A percentile compares a stretch with the other conserved stretches of the same genome.
Evolutionary conservation across 2,888 invertebrate species (phyloP).

Genomic region (Megastigmus dorsalis): DNA sequence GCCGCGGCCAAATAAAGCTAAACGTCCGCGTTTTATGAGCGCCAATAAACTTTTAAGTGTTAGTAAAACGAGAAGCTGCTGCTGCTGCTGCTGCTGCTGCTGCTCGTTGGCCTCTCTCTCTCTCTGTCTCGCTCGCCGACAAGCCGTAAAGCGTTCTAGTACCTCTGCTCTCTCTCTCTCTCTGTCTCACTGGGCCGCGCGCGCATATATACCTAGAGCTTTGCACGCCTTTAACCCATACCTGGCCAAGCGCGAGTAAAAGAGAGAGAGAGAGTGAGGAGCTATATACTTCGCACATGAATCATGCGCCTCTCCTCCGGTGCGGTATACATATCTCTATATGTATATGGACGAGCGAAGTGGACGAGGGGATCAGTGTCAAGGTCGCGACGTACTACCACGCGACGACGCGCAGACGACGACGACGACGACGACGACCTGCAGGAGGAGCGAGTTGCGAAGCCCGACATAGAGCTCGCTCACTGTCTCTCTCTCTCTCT

Average conservation of each 20-base stretch:
- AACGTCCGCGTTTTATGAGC: conserved; percentile 70
- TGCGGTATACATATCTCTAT: conserved; percentile 22
- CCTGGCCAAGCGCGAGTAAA: not conserved
- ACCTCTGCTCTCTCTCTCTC: conserved; percentile 50
- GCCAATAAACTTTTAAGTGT: conserved; percentile 75
- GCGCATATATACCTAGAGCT: conserved; percentile 27
- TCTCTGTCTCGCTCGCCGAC: too few relatives aligned
- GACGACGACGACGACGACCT: conserved; percentile 35
- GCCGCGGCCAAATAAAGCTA: conserved; percentile 69
- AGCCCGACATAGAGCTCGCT: too few relatives aligned
- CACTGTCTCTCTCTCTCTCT: too few relatives aligned
- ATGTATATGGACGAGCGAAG: conserved; percentile 47
- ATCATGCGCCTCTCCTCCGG: conserved; percentile 52
- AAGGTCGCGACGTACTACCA: too few relatives aligned
- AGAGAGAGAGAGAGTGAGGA: conserved; percentile 26
- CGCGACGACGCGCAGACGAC: conserved; percentile 15
- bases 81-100: conserved; percentile 38
- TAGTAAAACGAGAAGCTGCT: conserved; percentile 68
- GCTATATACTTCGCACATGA: conserved; percentile 55
- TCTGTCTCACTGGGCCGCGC: not conserved
- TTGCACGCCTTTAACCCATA: not conserved
- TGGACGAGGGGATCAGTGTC: conserved; percentile 67
- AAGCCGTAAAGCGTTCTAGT: conserved; percentile 56
- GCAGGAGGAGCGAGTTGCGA: conserved; percentile 4
- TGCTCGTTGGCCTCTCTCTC: conserved; percentile 44